Evolutionary conservation across 2,797 vertebrate species (phyloP).

Genomic region (Protosalanx chinensis): DNA sequence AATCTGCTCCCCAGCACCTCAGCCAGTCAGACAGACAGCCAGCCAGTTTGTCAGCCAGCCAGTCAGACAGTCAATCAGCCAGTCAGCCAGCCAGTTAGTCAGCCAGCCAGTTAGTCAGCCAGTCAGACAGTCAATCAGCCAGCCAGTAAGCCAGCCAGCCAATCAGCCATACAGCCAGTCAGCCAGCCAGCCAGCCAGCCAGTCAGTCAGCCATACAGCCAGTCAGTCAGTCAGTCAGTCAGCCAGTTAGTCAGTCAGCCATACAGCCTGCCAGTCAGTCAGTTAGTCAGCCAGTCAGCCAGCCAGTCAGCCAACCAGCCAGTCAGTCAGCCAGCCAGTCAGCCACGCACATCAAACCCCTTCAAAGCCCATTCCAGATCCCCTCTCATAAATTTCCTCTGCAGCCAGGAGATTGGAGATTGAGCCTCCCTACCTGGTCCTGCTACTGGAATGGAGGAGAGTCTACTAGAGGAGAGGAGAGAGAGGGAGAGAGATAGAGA

Average conservation of each 20-base stretch:
- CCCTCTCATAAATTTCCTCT: slow-evolving; percentile 24
- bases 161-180: slow-evolving; percentile 2
- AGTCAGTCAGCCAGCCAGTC: background rate
- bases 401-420: slow-evolving; percentile 35
- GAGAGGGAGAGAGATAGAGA: background rate
- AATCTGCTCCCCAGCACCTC: background rate
- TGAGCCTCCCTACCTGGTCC: slow-evolving; percentile 46
- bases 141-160: no score
- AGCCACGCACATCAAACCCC: slow-evolving; percentile 13
- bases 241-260: background rate
- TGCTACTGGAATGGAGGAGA: slow-evolving; percentile 3
- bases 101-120: background rate
- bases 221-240: background rate
- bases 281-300: background rate
- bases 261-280: no score
- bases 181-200: background rate
- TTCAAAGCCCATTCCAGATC: slow-evolving; percentile 8
- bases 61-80: background rate
- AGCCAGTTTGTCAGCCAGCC: background rate
- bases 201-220: slow-evolving; percentile 5
- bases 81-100: background rate
- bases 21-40: background rate
- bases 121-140: background rate
- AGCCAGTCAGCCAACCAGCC: no score
- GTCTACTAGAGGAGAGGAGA: background rate